Evolutionary conservation across 2,888 invertebrate species (phyloP).

Genomic region (Blastobasis lacticolella): DNA sequence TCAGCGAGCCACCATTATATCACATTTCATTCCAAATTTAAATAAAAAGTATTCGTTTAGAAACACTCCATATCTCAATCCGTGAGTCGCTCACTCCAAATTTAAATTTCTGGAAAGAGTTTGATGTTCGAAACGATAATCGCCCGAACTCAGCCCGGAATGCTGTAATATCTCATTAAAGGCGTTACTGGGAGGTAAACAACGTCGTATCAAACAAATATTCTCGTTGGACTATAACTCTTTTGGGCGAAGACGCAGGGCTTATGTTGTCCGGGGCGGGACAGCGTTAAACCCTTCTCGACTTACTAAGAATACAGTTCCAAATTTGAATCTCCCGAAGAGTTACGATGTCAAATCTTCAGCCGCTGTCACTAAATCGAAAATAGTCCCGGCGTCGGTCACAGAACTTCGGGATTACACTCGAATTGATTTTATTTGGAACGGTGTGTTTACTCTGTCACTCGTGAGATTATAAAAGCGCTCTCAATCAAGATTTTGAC

Average conservation of each 20-base stretch:
- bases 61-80: conserved; percentile 61
- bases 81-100: conserved; percentile 51
- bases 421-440: conserved; percentile 31
- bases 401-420: conserved; percentile 26
- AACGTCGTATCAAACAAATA: conserved; percentile 34
- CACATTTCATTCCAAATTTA: conserved; percentile 58
- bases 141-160: conserved; percentile 49
- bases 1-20: conserved; percentile 49
- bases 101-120: conserved; percentile 68
- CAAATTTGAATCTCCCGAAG: conserved; percentile 57
- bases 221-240: conserved; percentile 33
- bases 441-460: conserved; percentile 40
- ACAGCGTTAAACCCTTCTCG: conserved; percentile 25
- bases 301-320: conserved; percentile 33
- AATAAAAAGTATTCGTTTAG: conserved; percentile 53
- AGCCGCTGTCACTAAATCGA: conserved; percentile 48
- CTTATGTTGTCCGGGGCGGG: conserved; percentile 27
- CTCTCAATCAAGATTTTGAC: conserved; percentile 47
- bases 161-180: conserved; percentile 67
- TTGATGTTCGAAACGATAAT: conserved; percentile 63
- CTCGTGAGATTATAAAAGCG: conserved; percentile 40
- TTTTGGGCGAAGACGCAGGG: conserved; percentile 26
- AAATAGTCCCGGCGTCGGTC: conserved; percentile 42
- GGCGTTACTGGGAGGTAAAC: conserved; percentile 35
- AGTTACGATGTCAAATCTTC: conserved; percentile 61